Percentiles rank a stretch among this genome's conserved stretches.
phyloP scores from a whole-genome alignment of 2,113 vertebrate genomes.

The Pachyramphus minor region DNA sequence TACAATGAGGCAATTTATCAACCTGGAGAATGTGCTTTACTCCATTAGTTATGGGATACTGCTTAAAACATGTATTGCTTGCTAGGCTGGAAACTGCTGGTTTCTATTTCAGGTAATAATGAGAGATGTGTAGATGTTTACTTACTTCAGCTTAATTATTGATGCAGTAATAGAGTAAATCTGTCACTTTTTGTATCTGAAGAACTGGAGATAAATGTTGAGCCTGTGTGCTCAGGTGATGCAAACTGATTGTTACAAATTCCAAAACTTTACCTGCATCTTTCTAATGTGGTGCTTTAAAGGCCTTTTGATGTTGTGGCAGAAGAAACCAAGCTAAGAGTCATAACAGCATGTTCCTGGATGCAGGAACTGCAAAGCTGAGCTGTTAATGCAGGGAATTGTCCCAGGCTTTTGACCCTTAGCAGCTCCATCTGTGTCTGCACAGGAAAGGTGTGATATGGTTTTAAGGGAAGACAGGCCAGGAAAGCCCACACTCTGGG shows the following conservation, averaged over 20 bases:
- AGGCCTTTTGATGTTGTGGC: neutral
- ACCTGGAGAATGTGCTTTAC: neutral
- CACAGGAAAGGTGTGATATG: neutral
- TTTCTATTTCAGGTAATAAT: neutral
- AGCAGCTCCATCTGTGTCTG: accelerated
- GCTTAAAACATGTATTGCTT: neutral
- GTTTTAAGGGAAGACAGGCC: neutral
- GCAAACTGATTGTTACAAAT: neutral
- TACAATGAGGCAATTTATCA: neutral
- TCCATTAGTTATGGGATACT: neutral
- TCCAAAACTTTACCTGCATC: neutral
- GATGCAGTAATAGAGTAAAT: neutral
- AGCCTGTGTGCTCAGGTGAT: neutral
- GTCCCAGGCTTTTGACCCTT: neutral
- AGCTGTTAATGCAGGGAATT: neutral
- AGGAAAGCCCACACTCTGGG: neutral
- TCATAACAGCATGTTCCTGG: neutral
- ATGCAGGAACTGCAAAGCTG: neutral
- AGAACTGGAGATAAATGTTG: neutral
- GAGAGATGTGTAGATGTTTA: neutral
- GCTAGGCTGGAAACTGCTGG: neutral
- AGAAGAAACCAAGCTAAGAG: neutral
- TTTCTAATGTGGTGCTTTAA: neutral
- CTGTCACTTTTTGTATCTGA: neutral
- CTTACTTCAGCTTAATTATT: neutral